These are phyloP conservation scores for Sander lucioperca DNA, from an alignment of 2,113 vertebrate species.

Conservation along the genomic window DNA sequence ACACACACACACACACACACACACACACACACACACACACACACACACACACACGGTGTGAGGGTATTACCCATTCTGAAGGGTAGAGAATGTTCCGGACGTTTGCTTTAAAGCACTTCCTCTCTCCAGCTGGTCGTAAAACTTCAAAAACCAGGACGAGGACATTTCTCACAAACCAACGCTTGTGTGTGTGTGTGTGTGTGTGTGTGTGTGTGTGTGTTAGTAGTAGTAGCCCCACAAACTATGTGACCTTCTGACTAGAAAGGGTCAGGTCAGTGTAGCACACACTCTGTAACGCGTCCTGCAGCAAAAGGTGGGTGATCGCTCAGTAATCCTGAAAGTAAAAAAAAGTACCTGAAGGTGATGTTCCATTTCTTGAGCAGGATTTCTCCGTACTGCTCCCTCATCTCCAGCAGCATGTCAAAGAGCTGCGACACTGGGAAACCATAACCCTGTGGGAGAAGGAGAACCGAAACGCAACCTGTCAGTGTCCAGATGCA, in stretches of 20 bases:
- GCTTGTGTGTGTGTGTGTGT: slow-evolving; percentile 9
- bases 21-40: slow-evolving; percentile 27
- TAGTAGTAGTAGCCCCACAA: slow-evolving; percentile 4
- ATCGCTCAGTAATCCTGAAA: not conserved
- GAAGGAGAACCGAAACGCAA: not conserved
- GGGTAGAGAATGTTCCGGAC: slow-evolving; percentile 70
- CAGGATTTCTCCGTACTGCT: slow-evolving; percentile 96
- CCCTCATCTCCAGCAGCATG: slow-evolving; percentile 96
- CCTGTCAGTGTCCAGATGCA: not conserved
- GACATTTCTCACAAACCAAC: slow-evolving; percentile 73
- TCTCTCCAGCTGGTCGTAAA: slow-evolving; percentile 76
- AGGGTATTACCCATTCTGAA: slow-evolving; percentile 64
- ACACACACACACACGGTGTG: slow-evolving; percentile 21
- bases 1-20: slow-evolving; percentile 29
- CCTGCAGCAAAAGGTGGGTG: not conserved
- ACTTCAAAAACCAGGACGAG: slow-evolving; percentile 68
- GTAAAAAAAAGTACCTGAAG: slow-evolving; percentile 87
- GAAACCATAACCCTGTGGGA: slow-evolving; percentile 92
- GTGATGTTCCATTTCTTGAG: slow-evolving; percentile 94
- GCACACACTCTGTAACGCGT: not conserved
- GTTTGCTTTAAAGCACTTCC: slow-evolving; percentile 74
- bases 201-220: slow-evolving; percentile 27
- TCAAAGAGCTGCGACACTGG: slow-evolving; percentile 96
- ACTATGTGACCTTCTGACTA: slow-evolving; percentile 32
- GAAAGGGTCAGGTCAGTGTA: slow-evolving; percentile 35